A percentile compares a stretch with the other conserved stretches of the same genome.
phyloP scores from a whole-genome alignment of 2,113 vertebrate species.

The Romanogobio albipinnatus region DNA sequence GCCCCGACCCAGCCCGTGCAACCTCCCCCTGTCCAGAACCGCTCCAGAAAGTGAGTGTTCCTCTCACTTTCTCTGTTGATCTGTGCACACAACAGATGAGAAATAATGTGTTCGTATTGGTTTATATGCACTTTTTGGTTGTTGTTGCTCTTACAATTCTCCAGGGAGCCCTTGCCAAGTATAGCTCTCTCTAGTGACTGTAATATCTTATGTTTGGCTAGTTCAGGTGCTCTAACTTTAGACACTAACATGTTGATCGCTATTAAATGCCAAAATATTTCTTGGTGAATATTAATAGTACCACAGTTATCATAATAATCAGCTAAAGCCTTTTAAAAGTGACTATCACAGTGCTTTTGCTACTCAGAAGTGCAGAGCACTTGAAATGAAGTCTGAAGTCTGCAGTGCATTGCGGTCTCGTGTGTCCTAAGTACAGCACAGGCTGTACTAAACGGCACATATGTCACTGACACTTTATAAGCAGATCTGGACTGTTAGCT shows the following conservation, averaged over 20 bases:
- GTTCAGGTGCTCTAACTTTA: neutral
- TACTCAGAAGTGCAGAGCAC: neutral
- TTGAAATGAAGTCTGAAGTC: neutral
- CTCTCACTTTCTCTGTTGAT: neutral
- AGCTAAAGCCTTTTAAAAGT: neutral
- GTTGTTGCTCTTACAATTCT: too few relatives aligned
- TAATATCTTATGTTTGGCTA: conserved; percentile 8
- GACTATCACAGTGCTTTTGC: neutral
- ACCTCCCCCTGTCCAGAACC: conserved; percentile 74
- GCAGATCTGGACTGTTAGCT: neutral
- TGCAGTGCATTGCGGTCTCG: neutral
- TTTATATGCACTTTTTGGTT: neutral
- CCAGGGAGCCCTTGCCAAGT: neutral
- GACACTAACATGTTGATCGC: neutral
- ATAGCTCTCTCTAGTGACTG: conserved; percentile 44
- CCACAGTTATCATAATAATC: neutral
- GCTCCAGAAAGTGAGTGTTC: conserved; percentile 82
- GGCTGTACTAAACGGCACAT: neutral
- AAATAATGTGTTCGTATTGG: neutral
- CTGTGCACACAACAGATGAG: neutral
- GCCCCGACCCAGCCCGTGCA: conserved; percentile 81
- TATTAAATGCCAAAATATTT: neutral
- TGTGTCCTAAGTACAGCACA: neutral
- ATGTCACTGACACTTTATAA: neutral
- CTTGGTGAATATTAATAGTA: neutral